Conservation (phyloP, 2,888 invertebrate genomes). For the Electrophaes corylata region DNA sequence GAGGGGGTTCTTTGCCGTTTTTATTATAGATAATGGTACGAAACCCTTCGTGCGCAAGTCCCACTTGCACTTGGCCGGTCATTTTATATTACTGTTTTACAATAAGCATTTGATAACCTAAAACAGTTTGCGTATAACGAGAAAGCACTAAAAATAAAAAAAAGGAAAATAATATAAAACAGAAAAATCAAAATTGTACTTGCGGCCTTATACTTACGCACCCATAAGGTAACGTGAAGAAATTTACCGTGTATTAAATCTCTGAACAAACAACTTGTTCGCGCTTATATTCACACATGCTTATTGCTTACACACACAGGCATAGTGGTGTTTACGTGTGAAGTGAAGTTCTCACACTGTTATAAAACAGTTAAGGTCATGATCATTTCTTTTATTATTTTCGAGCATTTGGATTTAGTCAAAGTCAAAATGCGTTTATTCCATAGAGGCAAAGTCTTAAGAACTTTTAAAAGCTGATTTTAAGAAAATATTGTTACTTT, state of each 20-base stretch:
- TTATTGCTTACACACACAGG: constrained; percentile 44
- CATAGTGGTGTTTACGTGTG: constrained; percentile 38
- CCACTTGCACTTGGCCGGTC: too few relatives aligned
- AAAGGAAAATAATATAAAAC: background rate
- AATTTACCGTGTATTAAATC: constrained; percentile 83
- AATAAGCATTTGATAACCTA: too few relatives aligned
- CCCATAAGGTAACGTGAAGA: constrained; percentile 73
- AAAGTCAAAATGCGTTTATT: too few relatives aligned
- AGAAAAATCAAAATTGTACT: constrained; percentile 39
- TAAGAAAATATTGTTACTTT: too few relatives aligned
- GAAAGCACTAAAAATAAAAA: too few relatives aligned
- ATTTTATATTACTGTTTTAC: too few relatives aligned
- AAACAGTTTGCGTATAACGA: too few relatives aligned
- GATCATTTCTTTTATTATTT: background rate
- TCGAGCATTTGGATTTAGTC: background rate
- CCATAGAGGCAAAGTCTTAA: too few relatives aligned
- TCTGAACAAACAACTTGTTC: constrained; percentile 84
- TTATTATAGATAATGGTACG: too few relatives aligned
- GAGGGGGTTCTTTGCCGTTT: too few relatives aligned
- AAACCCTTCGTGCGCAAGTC: too few relatives aligned
- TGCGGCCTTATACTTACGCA: constrained; percentile 46
- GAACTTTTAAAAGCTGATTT: too few relatives aligned
- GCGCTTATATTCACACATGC: constrained; percentile 71
- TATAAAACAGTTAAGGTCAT: constrained; percentile 23
- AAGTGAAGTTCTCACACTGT: constrained; percentile 11